Conservation (phyloP, 2,797 vertebrate genomes). For the Antrozous pallidus region DNA sequence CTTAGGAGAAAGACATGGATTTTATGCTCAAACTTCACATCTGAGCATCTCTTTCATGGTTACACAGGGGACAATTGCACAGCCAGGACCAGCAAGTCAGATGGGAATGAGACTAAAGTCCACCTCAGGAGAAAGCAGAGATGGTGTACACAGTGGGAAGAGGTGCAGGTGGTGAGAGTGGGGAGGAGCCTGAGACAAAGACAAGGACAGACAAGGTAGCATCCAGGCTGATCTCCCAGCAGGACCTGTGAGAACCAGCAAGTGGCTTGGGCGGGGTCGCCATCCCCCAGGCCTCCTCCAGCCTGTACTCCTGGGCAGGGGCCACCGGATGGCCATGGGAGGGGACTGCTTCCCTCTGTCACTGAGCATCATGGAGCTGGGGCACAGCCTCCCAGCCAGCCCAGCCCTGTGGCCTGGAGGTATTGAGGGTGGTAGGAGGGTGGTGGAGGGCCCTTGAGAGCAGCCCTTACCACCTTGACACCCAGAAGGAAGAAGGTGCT, state of each 20-base stretch:
- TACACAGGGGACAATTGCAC: too few species aligned
- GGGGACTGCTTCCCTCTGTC: not conserved
- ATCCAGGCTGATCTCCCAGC: not conserved
- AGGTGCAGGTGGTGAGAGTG: fast-evolving
- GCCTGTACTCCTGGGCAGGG: not conserved
- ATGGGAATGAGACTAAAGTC: not conserved
- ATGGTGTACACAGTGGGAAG: fast-evolving
- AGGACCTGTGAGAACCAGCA: not conserved
- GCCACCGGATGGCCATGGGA: fast-evolving
- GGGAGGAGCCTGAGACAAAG: not conserved
- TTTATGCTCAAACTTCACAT: not conserved
- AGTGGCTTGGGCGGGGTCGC: not conserved
- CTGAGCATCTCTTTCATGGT: not conserved
- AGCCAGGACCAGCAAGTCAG: not conserved
- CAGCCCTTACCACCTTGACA: too few species aligned
- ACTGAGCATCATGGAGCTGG: not conserved
- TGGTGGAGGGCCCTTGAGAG: not conserved
- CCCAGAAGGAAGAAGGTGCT: not conserved
- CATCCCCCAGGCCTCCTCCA: not conserved
- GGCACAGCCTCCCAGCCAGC: not conserved
- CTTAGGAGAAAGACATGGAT: not conserved
- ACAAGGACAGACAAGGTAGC: not conserved
- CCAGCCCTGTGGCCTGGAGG: not conserved
- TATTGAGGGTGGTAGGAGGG: not conserved
- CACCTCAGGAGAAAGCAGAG: not conserved